Conservation (phyloP, 2,797 vertebrate species). For the Myripristis murdjan region DNA sequence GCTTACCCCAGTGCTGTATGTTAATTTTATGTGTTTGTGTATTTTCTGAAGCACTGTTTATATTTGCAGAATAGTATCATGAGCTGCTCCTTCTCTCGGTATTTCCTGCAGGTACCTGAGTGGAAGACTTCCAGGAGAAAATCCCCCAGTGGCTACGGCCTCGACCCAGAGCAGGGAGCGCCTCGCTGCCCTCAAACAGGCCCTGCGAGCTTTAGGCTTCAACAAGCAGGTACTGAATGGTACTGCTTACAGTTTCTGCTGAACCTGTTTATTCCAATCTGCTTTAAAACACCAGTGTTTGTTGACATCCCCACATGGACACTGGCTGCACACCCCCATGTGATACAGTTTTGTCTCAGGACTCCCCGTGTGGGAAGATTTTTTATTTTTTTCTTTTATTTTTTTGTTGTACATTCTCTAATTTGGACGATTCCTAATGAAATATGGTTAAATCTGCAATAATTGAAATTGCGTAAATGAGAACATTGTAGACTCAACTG, state of each 20-base stretch:
- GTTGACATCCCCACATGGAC: conserved; percentile 1
- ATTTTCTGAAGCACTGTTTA: background rate
- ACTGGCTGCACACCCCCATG: conserved; percentile 2
- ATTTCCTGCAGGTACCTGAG: conserved; percentile 87
- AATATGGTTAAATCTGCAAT: too few species aligned
- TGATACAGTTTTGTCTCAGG: background rate
- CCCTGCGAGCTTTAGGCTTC: conserved; percentile 90
- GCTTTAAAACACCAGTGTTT: too few species aligned
- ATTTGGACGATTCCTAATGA: too few species aligned
- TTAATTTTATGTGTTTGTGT: background rate
- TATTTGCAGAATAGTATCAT: background rate
- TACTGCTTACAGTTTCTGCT: conserved; percentile 5
- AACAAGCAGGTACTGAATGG: conserved; percentile 88
- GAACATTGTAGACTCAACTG: too few species aligned
- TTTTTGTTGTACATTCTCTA: too few species aligned
- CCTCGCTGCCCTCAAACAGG: conserved; percentile 88
- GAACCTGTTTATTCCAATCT: conserved; percentile 26
- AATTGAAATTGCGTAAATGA: too few species aligned
- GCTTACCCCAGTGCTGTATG: background rate
- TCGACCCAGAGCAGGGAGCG: conserved; percentile 89
- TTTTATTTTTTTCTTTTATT: too few species aligned
- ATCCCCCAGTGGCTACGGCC: conserved; percentile 68
- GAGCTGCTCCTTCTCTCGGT: background rate
- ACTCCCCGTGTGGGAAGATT: background rate
- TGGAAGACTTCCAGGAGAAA: conserved; percentile 76